phyloP scores from a whole-genome alignment of 1,140 invertebrate species.

The Meloidogyne exigua region DNA sequence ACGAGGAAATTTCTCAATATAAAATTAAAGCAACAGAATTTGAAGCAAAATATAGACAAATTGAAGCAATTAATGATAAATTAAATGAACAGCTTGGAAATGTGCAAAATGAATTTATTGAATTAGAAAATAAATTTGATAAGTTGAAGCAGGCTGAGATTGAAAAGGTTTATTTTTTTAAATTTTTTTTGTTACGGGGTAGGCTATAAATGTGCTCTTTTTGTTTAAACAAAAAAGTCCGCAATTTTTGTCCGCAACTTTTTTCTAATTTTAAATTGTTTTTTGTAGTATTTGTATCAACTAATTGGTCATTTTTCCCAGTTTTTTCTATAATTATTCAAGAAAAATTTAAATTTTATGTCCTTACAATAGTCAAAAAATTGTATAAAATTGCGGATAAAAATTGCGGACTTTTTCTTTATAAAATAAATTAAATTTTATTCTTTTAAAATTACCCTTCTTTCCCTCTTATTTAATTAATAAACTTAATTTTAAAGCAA shows the following conservation, averaged over 20 bases:
- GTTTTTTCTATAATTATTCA: too few species aligned
- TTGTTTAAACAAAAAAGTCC: too few species aligned
- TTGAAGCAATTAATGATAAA: conserved; percentile 1
- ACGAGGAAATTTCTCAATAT: background rate
- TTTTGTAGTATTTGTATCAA: too few species aligned
- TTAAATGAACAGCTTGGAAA: conserved; percentile 21
- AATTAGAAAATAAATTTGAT: conserved; percentile 19
- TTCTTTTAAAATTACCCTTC: background rate
- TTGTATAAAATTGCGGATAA: too few species aligned
- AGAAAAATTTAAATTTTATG: too few species aligned
- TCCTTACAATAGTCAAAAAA: too few species aligned
- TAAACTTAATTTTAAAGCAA: background rate
- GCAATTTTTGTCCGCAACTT: too few species aligned
- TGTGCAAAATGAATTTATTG: conserved; percentile 11
- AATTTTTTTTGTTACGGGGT: background rate
- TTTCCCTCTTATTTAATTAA: background rate
- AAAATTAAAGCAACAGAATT: conserved; percentile 19
- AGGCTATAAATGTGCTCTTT: too few species aligned
- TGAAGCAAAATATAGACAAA: background rate
- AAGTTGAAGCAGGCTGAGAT: background rate
- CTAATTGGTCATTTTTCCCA: too few species aligned
- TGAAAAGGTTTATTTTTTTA: background rate
- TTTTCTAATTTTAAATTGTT: too few species aligned
- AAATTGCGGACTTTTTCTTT: too few species aligned
- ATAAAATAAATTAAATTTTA: background rate